Evolutionary conservation across 1,140 invertebrate species (phyloP).

Genomic region (Melitaea cinxia): DNA sequence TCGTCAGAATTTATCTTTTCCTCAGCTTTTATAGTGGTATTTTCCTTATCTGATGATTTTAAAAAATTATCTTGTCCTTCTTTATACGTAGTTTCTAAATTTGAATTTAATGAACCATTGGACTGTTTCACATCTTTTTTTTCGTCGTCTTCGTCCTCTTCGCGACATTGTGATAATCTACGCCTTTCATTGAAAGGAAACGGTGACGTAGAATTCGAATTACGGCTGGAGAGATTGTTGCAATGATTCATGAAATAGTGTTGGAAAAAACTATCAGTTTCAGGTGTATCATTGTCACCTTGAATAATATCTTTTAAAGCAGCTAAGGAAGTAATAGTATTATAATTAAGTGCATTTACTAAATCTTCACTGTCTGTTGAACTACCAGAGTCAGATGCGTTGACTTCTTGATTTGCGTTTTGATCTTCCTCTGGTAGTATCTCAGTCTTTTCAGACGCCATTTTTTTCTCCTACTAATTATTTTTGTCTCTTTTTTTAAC

Average conservation of each 20-base stretch:
- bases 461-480: slow-evolving; percentile 74
- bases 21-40: slow-evolving; percentile 21
- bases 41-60: not conserved
- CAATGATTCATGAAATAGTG: slow-evolving; percentile 88
- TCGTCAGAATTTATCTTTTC: not conserved
- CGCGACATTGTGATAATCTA: slow-evolving; percentile 90
- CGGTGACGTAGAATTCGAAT: slow-evolving; percentile 79
- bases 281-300: slow-evolving; percentile 83
- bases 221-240: slow-evolving; percentile 84
- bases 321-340: slow-evolving; percentile 85
- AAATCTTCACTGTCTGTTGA: slow-evolving; percentile 85
- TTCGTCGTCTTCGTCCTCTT: slow-evolving; percentile 90
- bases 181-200: slow-evolving; percentile 84
- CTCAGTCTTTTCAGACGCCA: slow-evolving; percentile 43
- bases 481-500: slow-evolving; percentile 52
- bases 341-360: slow-evolving; percentile 85
- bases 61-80: not conserved
- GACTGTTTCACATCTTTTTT: slow-evolving; percentile 61
- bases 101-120: slow-evolving; percentile 30
- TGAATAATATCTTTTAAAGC: slow-evolving; percentile 86
- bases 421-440: slow-evolving; percentile 44
- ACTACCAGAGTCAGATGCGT: slow-evolving; percentile 67
- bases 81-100: slow-evolving; percentile 36
- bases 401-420: slow-evolving; percentile 50
- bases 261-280: slow-evolving; percentile 86